Evolutionary conservation across 2,797 vertebrate species (phyloP).

Genomic region (Columba guinea): DNA sequence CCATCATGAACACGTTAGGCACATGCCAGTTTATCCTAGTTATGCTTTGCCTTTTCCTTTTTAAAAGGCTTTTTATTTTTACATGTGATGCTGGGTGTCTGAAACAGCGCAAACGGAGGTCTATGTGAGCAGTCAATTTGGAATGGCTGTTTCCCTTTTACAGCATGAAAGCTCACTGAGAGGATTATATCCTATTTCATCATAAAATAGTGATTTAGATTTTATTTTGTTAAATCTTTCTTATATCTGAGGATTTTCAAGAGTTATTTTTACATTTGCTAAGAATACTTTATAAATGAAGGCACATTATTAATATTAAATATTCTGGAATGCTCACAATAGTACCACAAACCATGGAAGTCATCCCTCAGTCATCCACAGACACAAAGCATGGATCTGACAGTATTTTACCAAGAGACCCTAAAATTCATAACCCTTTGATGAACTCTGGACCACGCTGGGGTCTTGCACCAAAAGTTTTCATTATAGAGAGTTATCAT

Average conservation of each 20-base stretch:
- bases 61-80: neutral
- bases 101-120: neutral
- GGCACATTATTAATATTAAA: neutral
- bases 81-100: neutral
- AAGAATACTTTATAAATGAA: neutral
- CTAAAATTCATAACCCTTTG: neutral
- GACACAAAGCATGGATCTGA: neutral
- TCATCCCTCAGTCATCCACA: neutral
- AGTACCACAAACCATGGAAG: neutral
- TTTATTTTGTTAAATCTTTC: slow-evolving; percentile 14
- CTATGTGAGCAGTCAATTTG: neutral
- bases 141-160: neutral
- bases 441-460: neutral
- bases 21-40: neutral
- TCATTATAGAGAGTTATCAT: neutral
- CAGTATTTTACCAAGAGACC: neutral
- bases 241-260: neutral
- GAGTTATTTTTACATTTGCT: neutral
- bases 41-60: neutral
- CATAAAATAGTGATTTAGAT: neutral
- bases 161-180: neutral
- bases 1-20: neutral
- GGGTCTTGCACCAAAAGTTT: neutral
- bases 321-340: neutral
- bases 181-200: slow-evolving; percentile 18